These are phyloP conservation scores for Macrophya annulata DNA, from an alignment of 2,888 invertebrate genomes.

Conservation along the genomic window DNA sequence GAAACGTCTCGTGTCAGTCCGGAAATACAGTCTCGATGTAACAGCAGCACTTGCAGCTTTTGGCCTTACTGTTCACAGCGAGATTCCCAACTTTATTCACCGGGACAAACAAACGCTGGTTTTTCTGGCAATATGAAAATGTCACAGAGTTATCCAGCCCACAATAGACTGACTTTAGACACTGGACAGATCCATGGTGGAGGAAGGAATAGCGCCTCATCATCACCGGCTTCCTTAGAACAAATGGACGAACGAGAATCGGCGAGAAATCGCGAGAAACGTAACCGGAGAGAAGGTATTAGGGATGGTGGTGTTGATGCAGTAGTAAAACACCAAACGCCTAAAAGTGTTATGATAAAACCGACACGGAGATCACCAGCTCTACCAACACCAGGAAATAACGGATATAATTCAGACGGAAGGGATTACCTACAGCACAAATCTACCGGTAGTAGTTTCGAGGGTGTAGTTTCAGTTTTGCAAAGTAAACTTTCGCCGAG, in stretches of 20 bases:
- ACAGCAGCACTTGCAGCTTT: conserved; percentile 83
- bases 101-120: conserved; percentile 65
- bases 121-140: conserved; percentile 65
- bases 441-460: conserved; percentile 65
- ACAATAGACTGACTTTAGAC: conserved; percentile 79
- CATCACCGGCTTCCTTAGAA: conserved; percentile 78
- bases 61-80: conserved; percentile 84
- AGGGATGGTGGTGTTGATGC: conserved; percentile 60
- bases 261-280: conserved; percentile 63
- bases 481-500: conserved; percentile 65
- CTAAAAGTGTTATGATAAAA: conserved; percentile 71
- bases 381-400: conserved; percentile 66
- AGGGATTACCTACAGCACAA: conserved; percentile 67
- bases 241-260: conserved; percentile 72
- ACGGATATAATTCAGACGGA: conserved; percentile 58
- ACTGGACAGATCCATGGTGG: conserved; percentile 63
- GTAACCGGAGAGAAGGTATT: conserved; percentile 53
- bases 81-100: conserved; percentile 75
- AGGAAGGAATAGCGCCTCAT: conserved; percentile 72
- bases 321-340: conserved; percentile 68
- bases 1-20: conserved; percentile 69
- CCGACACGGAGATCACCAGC: conserved; percentile 67
- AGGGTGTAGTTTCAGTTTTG: conserved; percentile 56
- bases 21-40: conserved; percentile 79
- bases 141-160: conserved; percentile 80